Conservation (phyloP, 2,888 invertebrate genomes). For the Scaptomyza polygonia region DNA sequence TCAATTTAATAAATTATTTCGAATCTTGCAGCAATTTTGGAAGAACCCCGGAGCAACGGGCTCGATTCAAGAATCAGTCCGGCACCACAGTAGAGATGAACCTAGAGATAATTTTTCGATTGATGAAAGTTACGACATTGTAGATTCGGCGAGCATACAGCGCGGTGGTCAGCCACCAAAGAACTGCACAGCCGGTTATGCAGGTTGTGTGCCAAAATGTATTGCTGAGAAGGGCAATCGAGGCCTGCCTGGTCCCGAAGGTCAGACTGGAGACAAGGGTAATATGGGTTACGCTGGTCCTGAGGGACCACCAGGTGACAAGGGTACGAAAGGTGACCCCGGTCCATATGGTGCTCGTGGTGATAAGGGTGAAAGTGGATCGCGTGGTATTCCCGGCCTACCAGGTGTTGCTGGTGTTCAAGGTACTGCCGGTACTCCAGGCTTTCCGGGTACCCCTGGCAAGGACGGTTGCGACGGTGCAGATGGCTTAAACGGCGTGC, state of each 20-base stretch:
- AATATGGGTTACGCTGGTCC: slow-evolving; percentile 92
- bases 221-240: slow-evolving; percentile 94
- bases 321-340: slow-evolving; percentile 94
- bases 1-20: slow-evolving; percentile 4
- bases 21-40: slow-evolving; percentile 84
- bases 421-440: slow-evolving; percentile 84
- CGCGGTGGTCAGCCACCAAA: slow-evolving; percentile 84
- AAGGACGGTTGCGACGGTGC: slow-evolving; percentile 98
- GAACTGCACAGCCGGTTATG: slow-evolving; percentile 87
- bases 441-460: slow-evolving; percentile 92
- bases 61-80: slow-evolving; percentile 77
- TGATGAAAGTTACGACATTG: slow-evolving; percentile 82
- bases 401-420: slow-evolving; percentile 87
- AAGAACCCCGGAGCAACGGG: slow-evolving; percentile 78
- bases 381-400: slow-evolving; percentile 94
- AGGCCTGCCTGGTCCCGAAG: slow-evolving; percentile 90
- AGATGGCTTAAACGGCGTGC: slow-evolving; percentile 91
- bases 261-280: slow-evolving; percentile 90
- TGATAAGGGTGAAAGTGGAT: slow-evolving; percentile 93
- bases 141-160: slow-evolving; percentile 79
- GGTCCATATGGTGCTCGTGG: slow-evolving; percentile 93
- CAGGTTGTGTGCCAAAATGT: slow-evolving; percentile 93
- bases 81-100: slow-evolving; percentile 71
- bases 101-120: slow-evolving; percentile 65
- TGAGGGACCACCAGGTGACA: slow-evolving; percentile 94